Base-by-base conservation (phyloP, 2,113 vertebrate species). In the Urocitellus parryii region DNA sequence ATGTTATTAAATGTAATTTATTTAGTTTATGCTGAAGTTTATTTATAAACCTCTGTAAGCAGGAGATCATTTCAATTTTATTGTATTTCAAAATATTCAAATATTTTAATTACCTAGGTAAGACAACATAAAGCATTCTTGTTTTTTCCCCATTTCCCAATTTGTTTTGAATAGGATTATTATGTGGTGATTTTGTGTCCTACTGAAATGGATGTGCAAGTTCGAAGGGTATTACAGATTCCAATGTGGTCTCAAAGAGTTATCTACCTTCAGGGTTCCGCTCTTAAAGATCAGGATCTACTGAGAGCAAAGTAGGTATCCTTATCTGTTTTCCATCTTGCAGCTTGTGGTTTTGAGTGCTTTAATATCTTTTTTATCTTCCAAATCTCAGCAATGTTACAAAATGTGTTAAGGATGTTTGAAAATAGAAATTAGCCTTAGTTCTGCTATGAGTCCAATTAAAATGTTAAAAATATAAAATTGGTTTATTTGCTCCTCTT, bases 241-340 rank as follows among this genome's bases (percentile, higher is more conserved):
- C 99, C 99, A 16, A 99, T 99, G 99, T 99, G 99, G 99, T 99
- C 99, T 37, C 99, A 99, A 85, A 98, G 99, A 96, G 99, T 99
- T 78, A 99, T 99, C 92, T 99, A 99, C 96, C 97, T 99, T 51
- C 99, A 99, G 95, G 99, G 99, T 25, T 99, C 99, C 48, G 99
- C 98, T 39, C 98, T 99, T 17, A 99, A 99, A 98, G 99, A 99
- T 94, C 99, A 99, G 97, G 99, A 99, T 63, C 98, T 99, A 37
- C 72, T 99, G 96, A 98, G 99, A 98, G 99, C 99, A 91, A 99
- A 99, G 99, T 99, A 99, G 97, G 99, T 98, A 91, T 51, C 20
- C 8, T 20, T 27, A 0, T 25, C 39, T 58, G 1, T 42, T 37
- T 95, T 17, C n/a, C 34, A 61, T 56, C 13, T 17, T 68, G 10